Evolutionary conservation across 2,888 invertebrate species (phyloP), one percentile per base, ranked within the genome.

Genomic region (Pachymerium ferrugineum): DNA sequence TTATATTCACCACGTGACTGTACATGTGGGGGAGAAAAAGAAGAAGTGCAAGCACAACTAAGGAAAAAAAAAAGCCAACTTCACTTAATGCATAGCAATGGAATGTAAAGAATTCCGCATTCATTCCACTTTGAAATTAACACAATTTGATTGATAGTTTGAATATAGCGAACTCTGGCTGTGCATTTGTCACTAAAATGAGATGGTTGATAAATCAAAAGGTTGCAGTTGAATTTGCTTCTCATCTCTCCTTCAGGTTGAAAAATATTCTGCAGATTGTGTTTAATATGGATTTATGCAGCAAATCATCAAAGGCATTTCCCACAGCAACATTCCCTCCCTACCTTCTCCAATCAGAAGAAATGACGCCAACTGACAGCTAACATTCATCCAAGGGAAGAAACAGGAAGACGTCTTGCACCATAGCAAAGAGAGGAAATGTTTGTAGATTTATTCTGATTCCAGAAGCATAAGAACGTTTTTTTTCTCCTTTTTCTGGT

Each of bases 221-320:
- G 62, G 22, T 28, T 62, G 25, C 62, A 28, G 62, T 28, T 62
- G 62, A 22, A 62, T 62, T 19, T n/a, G 28, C 28, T 62, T 54
- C 4, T 54, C 47, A 22, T 54, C 19, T 47, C 8, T 25, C 5
- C 25, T 28, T 62, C 28, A 47, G 14, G 14, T 8, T 14, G 3
- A 47, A 47, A 47, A 47, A 33, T 12, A 33, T 10, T 25, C 12
- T 3, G n/a, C n/a, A n/a, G n/a, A n/a, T n/a, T 6, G 3, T 62
- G 62, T 62, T 62, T 62, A 62, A 62, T 62, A 62, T 62, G 62
- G 25, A 62, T 62, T 62, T 62, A 62, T 62, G 62, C 62, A 62
- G 62, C 62, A 62, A 62, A 62, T 62, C 62, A 62, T 62, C 12
- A 54, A 62, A 62, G n/a, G 62, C 62, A 62, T 2, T 62, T n/a